Evolutionary conservation across 2,113 vertebrate species (phyloP).

Genomic region (Cheirogaleus medius): DNA sequence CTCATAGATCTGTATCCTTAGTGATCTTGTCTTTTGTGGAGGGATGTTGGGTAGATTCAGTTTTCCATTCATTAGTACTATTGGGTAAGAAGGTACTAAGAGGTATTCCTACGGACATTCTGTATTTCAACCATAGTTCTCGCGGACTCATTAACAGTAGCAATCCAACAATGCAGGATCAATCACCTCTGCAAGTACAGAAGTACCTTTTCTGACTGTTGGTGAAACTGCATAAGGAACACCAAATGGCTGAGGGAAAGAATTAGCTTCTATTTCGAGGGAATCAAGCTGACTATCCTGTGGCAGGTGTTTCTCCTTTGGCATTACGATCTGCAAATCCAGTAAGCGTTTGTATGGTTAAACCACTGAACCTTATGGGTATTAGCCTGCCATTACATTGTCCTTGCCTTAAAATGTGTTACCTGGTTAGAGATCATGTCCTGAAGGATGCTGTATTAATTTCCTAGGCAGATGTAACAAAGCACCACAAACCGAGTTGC

Average conservation of each 20-base stretch:
- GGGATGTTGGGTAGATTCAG: not conserved
- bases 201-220: not conserved
- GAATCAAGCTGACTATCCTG: not conserved
- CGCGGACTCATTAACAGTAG: not conserved
- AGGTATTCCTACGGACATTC: not conserved
- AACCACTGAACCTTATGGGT: not conserved
- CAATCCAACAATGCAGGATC: not conserved
- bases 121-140: not conserved
- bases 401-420: not conserved
- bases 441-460: not conserved
- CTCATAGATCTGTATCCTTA: not conserved
- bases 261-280: not conserved
- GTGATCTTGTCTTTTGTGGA: not conserved
- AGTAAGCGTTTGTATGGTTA: not conserved
- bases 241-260: not conserved
- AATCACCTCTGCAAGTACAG: not conserved
- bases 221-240: not conserved
- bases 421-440: not conserved
- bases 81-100: not conserved
- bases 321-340: not conserved
- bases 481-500: not conserved
- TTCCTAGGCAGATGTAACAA: not conserved
- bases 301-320: not conserved
- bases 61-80: not conserved
- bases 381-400: not conserved